Evolutionary conservation across 2,113 vertebrate genomes (phyloP).

Genomic region (Crocuta crocuta): DNA sequence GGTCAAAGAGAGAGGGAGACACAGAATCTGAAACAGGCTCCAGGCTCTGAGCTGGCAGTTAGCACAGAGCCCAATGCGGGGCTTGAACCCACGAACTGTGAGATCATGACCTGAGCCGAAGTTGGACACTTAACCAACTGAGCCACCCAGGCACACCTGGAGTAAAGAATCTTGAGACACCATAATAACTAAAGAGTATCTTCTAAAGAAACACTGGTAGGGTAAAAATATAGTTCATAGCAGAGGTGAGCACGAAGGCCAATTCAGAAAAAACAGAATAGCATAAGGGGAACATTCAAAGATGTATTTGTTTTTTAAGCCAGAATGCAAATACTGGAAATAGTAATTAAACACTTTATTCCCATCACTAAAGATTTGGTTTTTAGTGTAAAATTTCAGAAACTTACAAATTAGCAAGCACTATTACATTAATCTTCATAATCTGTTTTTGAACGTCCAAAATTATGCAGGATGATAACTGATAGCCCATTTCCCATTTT

Average conservation of each 20-base stretch:
- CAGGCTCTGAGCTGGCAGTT: too few species aligned
- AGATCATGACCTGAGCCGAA: too few species aligned
- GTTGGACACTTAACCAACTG: too few species aligned
- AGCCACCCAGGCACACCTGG: too few species aligned
- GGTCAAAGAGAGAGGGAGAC: too few species aligned
- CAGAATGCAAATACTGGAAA: conserved; percentile 11
- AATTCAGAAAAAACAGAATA: background rate
- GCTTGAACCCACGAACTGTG: too few species aligned
- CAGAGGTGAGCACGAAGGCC: background rate
- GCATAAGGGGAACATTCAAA: background rate
- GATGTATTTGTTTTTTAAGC: conserved; percentile 9
- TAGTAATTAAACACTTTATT: conserved; percentile 10
- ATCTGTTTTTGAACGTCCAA: conserved; percentile 18
- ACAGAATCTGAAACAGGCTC: too few species aligned
- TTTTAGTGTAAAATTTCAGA: conserved; percentile 23
- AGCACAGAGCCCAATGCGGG: too few species aligned
- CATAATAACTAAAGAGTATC: background rate
- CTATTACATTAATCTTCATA: background rate
- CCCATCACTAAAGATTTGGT: background rate
- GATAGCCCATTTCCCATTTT: background rate
- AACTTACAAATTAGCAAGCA: conserved; percentile 28
- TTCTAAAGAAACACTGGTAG: background rate
- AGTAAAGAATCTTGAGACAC: conserved; percentile 7
- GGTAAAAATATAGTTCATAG: background rate
- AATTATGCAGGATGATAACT: background rate